Evolutionary conservation across 2,888 invertebrate species (phyloP).

Genomic region (Rambutsinella grinnellia): DNA sequence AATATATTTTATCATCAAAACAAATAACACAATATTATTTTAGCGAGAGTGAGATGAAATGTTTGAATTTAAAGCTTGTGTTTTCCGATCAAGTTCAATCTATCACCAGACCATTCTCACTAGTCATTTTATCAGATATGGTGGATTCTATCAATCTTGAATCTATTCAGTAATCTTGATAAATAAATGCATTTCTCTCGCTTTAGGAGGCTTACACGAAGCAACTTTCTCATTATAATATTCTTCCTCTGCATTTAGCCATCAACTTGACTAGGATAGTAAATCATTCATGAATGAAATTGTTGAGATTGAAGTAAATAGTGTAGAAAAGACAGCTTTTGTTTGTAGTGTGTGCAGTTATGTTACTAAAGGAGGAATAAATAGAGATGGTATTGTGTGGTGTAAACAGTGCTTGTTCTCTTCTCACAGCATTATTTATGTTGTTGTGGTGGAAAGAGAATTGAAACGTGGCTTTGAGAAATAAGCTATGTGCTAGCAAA

Average conservation of each 20-base stretch:
- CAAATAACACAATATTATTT: too few species aligned
- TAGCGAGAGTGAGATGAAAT: too few species aligned
- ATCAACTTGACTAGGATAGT: background rate
- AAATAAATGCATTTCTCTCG: too few species aligned
- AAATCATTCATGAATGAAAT: conserved; percentile 28
- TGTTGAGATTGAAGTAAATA: conserved; percentile 11
- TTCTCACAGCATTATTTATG: background rate
- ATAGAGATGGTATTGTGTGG: too few species aligned
- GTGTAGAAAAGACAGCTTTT: conserved; percentile 2
- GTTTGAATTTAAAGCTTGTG: too few species aligned
- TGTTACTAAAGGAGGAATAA: background rate
- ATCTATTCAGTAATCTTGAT: too few species aligned
- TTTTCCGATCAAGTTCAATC: too few species aligned
- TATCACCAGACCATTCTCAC: too few species aligned
- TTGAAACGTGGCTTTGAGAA: conserved; percentile 17
- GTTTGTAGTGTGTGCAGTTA: background rate
- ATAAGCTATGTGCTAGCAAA: background rate
- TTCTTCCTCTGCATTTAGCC: background rate
- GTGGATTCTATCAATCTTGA: too few species aligned
- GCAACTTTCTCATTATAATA: background rate
- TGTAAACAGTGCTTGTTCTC: background rate
- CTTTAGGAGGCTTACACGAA: too few species aligned
- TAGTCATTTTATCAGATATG: too few species aligned
- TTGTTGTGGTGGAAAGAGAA: conserved; percentile 2
- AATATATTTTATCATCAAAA: too few species aligned